These are phyloP conservation scores for Terebella lapidaria DNA, from an alignment of 2,888 invertebrate genomes.

Conservation along the genomic window DNA sequence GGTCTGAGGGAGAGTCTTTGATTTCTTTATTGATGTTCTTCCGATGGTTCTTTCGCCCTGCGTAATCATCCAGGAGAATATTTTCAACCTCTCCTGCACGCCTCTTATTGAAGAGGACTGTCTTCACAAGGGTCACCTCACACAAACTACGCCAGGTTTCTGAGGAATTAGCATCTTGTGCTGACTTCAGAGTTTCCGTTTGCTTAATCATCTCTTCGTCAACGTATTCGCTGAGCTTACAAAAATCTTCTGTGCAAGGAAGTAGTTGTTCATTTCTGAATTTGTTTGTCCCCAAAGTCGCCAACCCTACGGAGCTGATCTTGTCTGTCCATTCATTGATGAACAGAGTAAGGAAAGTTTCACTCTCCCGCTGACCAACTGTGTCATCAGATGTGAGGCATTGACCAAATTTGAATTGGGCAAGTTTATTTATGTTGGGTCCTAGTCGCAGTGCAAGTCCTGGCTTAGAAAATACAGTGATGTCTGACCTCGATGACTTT, in stretches of 20 bases:
- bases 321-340: constrained; percentile 12
- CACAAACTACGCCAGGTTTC: background rate
- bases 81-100: too few species aligned
- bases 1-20: too few species aligned
- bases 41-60: too few species aligned
- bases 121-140: background rate
- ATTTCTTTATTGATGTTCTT: too few species aligned
- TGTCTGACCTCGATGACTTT: background rate
- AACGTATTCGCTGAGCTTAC: background rate
- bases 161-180: too few species aligned
- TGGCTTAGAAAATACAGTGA: background rate
- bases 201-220: background rate
- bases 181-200: background rate
- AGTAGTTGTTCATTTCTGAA: constrained; percentile 5
- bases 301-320: constrained; percentile 10
- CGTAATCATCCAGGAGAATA: too few species aligned
- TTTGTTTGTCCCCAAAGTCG: constrained; percentile 10
- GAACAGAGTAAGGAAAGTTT: constrained; percentile 4
- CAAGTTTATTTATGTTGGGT: background rate
- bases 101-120: background rate
- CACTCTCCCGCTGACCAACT: background rate
- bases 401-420: background rate
- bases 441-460: background rate
- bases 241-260: background rate
- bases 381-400: background rate